Percentiles rank a stretch among this genome's conserved stretches.
Evolutionary conservation across 2,113 vertebrate species (phyloP).

Genomic region (Dicaeum eximium): DNA sequence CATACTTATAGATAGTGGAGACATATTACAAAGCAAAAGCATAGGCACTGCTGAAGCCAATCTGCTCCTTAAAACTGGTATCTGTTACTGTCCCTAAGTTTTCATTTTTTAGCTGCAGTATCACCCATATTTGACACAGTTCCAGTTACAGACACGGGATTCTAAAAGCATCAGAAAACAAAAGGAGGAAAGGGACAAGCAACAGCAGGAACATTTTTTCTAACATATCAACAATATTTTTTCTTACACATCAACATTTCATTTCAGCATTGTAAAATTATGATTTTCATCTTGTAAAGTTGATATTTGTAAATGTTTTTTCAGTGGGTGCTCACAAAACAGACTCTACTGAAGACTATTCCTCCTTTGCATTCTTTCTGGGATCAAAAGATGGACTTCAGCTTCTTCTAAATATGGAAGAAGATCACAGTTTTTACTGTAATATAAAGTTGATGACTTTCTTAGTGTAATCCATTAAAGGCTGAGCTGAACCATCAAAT

Average conservation of each 20-base stretch:
- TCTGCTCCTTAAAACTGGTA: not conserved
- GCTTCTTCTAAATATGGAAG: conserved; percentile 33
- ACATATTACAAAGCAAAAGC: not conserved
- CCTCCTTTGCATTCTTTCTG: not conserved
- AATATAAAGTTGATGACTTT: conserved; percentile 43
- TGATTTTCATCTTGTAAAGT: not conserved
- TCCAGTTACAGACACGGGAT: not conserved
- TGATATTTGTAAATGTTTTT: not conserved
- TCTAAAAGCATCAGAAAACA: not conserved
- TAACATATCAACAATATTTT: too few species aligned
- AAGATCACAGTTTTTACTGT: conserved; percentile 21
- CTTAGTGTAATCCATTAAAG: conserved; percentile 27
- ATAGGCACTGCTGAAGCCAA: not conserved
- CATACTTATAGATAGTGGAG: not conserved
- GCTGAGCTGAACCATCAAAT: conserved; percentile 52
- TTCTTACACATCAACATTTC: not conserved
- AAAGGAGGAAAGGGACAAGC: not conserved
- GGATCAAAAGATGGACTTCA: conserved; percentile 37
- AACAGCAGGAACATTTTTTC: not conserved
- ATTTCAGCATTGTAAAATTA: not conserved
- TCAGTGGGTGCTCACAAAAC: not conserved
- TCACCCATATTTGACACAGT: not conserved
- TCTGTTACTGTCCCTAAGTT: not conserved
- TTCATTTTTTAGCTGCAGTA: not conserved
- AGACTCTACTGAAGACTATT: not conserved